Percentiles rank a stretch among this genome's conserved stretches.
phyloP scores from a whole-genome alignment of 2,113 vertebrate species.

The Nothobranchius kuhntae region DNA sequence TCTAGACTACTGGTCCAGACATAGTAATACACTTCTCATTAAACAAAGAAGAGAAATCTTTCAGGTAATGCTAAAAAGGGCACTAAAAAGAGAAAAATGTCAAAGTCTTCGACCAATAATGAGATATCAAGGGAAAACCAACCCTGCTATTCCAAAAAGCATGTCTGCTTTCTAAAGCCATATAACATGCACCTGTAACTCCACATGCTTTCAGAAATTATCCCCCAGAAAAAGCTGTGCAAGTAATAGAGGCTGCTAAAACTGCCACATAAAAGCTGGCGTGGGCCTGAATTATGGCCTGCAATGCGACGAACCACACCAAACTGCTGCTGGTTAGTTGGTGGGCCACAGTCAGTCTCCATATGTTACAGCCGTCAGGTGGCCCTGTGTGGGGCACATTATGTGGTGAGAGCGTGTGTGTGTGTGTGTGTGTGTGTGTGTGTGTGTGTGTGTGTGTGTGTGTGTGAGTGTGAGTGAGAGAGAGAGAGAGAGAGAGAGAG shows the following conservation, averaged over 20 bases:
- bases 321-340: conserved; percentile 57
- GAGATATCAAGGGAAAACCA: conserved; percentile 66
- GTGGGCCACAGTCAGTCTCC: conserved; percentile 61
- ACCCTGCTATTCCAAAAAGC: conserved; percentile 33
- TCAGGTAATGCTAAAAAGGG: conserved; percentile 62
- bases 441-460: too few species aligned
- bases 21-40: conserved; percentile 64
- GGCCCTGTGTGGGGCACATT: conserved; percentile 62
- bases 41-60: conserved; percentile 41
- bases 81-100: conserved; percentile 42
- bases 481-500: too few species aligned
- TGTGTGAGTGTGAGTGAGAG: too few species aligned
- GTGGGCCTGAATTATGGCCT: conserved; percentile 75
- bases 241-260: conserved; percentile 75
- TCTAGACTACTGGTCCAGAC: conserved; percentile 73
- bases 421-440: conserved; percentile 21
- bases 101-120: conserved; percentile 59
- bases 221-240: conserved; percentile 66
- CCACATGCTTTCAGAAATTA: conserved; percentile 70
- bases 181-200: conserved; percentile 73
- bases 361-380: conserved; percentile 79
- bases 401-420: conserved; percentile 49
- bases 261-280: conserved; percentile 75
- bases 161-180: conserved; percentile 42
- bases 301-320: conserved; percentile 61